phyloP scores from a whole-genome alignment of 1,140 invertebrate genomes.

The Phocides pigmalion region DNA sequence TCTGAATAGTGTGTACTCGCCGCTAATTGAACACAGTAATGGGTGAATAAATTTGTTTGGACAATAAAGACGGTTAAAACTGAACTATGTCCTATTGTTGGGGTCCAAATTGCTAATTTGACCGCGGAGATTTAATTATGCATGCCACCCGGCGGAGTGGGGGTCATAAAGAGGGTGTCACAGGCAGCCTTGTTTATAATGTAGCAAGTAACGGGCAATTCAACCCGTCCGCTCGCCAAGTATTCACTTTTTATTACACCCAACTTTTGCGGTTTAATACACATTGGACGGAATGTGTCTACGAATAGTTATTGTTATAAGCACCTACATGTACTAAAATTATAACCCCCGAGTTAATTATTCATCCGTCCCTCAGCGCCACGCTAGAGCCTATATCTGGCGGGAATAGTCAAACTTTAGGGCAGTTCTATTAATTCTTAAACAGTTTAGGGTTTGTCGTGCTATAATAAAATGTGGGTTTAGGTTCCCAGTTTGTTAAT shows the following conservation, averaged over 20 bases:
- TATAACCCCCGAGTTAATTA: conserved; percentile 37
- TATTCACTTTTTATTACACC: conserved; percentile 78
- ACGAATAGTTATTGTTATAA: conserved; percentile 50
- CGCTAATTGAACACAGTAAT: conserved; percentile 56
- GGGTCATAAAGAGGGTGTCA: conserved; percentile 74
- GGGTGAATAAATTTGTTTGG: conserved; percentile 72
- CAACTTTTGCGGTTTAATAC: conserved; percentile 69
- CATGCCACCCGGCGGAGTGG: conserved; percentile 65
- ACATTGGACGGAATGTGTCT: conserved; percentile 50
- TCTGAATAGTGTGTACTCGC: conserved; percentile 42
- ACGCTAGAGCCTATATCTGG: conserved; percentile 20
- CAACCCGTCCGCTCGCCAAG: conserved; percentile 61
- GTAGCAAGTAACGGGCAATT: conserved; percentile 74
- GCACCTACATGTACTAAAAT: conserved; percentile 46
- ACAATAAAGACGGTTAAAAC: conserved; percentile 75
- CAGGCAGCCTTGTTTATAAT: conserved; percentile 78
- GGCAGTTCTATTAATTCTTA: conserved; percentile 35
- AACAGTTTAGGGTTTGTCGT: conserved; percentile 30
- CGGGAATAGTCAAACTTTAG: conserved; percentile 29
- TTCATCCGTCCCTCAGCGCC: conserved; percentile 24
- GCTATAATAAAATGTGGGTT: conserved; percentile 28
- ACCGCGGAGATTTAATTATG: conserved; percentile 82
- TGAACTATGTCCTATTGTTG: conserved; percentile 76
- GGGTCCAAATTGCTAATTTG: conserved; percentile 80
- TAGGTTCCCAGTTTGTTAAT: conserved; percentile 22